Evolutionary conservation across 2,113 vertebrate genomes (phyloP).

Genomic region (Myrmecobius fasciatus): DNA sequence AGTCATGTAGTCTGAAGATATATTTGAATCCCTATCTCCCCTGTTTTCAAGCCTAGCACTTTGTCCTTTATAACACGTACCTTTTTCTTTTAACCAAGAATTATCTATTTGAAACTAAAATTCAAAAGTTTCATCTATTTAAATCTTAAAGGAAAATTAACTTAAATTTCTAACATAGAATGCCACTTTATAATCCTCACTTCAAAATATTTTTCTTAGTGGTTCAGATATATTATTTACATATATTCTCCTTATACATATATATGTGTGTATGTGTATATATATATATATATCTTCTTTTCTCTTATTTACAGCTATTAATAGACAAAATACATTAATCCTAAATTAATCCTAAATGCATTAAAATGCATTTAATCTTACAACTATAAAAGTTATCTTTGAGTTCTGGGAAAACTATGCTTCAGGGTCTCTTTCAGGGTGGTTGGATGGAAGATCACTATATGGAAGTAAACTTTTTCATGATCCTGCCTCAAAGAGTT

Average conservation of each 20-base stretch:
- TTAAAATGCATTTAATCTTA: neutral
- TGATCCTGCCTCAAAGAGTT: conserved; percentile 44
- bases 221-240: neutral
- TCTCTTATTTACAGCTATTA: neutral
- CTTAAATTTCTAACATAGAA: neutral
- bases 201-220: neutral
- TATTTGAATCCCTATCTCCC: neutral
- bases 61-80: neutral
- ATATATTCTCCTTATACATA: neutral
- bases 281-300: neutral
- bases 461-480: conserved; percentile 27
- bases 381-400: conserved; percentile 26
- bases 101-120: neutral
- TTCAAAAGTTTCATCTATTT: neutral
- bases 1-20: neutral
- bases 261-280: no score
- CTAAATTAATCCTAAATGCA: neutral
- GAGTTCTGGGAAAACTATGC: neutral
- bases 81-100: neutral
- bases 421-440: conserved; percentile 40
- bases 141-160: neutral
- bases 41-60: neutral
- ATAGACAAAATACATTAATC: neutral
- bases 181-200: neutral
- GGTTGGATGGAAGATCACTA: neutral